Base-by-base conservation (phyloP, 2,888 invertebrate species). In the Hydriomena furcata region DNA sequence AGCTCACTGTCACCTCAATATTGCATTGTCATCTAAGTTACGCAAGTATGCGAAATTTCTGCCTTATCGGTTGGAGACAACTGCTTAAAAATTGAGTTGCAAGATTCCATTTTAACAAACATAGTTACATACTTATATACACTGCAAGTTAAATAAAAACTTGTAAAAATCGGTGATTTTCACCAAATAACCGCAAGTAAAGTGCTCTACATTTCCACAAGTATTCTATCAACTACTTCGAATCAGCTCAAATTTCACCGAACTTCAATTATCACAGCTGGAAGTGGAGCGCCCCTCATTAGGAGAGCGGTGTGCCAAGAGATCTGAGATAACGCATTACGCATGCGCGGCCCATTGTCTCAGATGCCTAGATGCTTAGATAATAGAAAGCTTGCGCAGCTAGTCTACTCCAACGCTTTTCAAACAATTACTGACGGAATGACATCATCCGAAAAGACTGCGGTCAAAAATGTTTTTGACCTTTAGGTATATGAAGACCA, bases 261-360 rank as follows among this genome's bases (percentile, higher is more conserved):
- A 51, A 38, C 68, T 80, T 79, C 79, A 82, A 84, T 85, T 85
- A 85, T 73, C 81, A 79, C 76, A 65, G 61, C 62, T 58, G 60
- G 71, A 86, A 83, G 74, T 85, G 72, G 88, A 82, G 79, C 69
- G 71, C 70, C 82, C 73, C 85, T 88, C 87, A 89, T 89, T 89
- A 89, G 82, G 84, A 79, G 76, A 79, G 80, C 72, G 75, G 81
- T 87, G 84, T 84, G 73, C 86, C 79, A 87, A 88, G 81, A 84
- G 85, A 88, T 88, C 73, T 72, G 63, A 79, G 89, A 89, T 90
- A 90, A 88, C 83, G 79, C 82, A 84, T 84, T 87, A 87, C 89
- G 89, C 88, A 88, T 87, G 84, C 86, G 84, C 81, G 66, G 55
- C 55, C 83, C 76, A 90, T 90, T 90, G 89, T 90, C 82, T 86